Evolutionary conservation across 30 jellyfish, hydroid and myxozoan genomes (phyloP).

Genomic region (Sanderia malayensis): DNA sequence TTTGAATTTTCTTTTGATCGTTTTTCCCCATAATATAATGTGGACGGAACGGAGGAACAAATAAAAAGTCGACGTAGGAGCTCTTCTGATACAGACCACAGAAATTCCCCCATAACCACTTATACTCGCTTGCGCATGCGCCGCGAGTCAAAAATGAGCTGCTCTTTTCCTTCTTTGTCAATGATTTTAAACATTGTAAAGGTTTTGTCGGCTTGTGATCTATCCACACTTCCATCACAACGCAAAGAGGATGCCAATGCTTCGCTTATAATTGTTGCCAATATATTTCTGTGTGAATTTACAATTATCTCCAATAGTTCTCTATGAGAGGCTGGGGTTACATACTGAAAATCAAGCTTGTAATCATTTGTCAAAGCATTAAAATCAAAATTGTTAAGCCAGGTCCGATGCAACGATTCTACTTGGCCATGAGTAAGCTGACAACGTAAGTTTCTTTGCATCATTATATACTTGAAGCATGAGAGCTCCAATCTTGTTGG

Average conservation of each 20-base stretch:
- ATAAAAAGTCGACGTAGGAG: too few species aligned
- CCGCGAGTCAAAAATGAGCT: background rate
- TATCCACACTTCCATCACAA: conserved; percentile 1
- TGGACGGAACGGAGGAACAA: too few species aligned
- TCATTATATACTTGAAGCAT: background rate
- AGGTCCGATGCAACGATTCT: conserved; percentile 2
- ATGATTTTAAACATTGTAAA: background rate
- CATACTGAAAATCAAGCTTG: background rate
- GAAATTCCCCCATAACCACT: too few species aligned
- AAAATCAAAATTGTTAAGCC: background rate
- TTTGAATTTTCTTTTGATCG: too few species aligned
- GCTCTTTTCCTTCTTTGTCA: conserved; percentile 1
- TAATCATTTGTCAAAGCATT: background rate
- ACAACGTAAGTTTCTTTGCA: background rate
- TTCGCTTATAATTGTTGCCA: background rate
- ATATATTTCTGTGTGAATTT: background rate
- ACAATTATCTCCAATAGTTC: background rate
- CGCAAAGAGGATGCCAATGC: conserved; percentile 1
- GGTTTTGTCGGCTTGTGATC: background rate
- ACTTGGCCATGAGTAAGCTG: background rate
- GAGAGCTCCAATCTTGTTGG: conserved; percentile 2
- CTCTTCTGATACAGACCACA: too few species aligned
- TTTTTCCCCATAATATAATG: too few species aligned
- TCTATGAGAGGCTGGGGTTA: conserved; percentile 2
- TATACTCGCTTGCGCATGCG: too few species aligned